These are phyloP conservation scores for Cyanistes caeruleus DNA, from an alignment of 2,113 vertebrate genomes.

Conservation along the genomic window DNA sequence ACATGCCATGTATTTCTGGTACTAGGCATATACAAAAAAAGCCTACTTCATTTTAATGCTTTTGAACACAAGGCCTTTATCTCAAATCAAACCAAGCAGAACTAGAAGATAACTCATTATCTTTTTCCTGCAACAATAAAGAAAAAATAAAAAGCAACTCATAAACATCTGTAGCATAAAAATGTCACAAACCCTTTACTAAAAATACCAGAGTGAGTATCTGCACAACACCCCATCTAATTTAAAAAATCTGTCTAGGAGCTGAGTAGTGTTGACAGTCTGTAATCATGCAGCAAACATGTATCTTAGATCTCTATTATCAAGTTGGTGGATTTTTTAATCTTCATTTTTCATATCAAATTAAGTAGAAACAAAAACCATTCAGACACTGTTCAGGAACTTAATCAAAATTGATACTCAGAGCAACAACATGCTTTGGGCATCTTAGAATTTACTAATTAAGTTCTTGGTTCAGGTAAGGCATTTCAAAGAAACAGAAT, in stretches of 20 bases:
- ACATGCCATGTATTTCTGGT: not conserved
- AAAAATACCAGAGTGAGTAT: not conserved
- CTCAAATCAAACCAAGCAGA: not conserved
- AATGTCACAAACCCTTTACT: not conserved
- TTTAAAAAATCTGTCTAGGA: not conserved
- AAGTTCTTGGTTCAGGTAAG: not conserved
- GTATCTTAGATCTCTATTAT: not conserved
- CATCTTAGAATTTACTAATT: not conserved
- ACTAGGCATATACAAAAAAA: not conserved
- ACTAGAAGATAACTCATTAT: not conserved
- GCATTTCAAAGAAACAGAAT: not conserved
- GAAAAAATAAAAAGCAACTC: not conserved
- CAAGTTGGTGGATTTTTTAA: not conserved
- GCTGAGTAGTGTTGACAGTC: not conserved
- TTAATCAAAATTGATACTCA: not conserved
- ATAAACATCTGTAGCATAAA: not conserved
- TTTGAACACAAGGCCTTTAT: not conserved
- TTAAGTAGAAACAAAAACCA: not conserved
- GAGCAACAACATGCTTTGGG: not conserved
- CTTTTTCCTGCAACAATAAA: not conserved
- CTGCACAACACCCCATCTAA: not conserved
- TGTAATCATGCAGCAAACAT: not conserved
- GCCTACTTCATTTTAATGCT: not conserved
- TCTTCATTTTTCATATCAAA: not conserved
- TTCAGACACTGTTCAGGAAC: not conserved